phyloP scores from a whole-genome alignment of 1,140 invertebrate species.

The Solenopsis fugax region DNA sequence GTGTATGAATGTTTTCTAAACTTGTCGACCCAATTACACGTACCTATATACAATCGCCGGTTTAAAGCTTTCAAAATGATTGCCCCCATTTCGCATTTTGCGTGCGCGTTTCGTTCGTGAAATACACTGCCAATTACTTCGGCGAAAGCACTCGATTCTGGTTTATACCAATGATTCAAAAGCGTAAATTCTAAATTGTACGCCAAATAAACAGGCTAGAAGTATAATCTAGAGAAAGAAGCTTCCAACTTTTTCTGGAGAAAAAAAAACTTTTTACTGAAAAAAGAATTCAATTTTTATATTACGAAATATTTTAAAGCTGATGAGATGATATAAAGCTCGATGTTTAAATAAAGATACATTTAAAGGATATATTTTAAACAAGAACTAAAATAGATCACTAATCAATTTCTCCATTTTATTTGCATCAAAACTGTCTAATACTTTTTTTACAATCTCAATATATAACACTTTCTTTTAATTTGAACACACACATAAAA shows the following conservation, averaged over 20 bases:
- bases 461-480: background rate
- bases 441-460: background rate
- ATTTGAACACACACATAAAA: background rate
- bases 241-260: no score
- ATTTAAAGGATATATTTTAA: no score
- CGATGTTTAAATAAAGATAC: background rate
- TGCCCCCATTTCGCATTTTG: constrained; percentile 38
- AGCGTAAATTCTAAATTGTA: constrained; percentile 11
- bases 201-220: background rate
- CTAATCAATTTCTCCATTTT: background rate
- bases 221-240: no score
- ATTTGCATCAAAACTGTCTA: background rate
- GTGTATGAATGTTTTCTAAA: constrained; percentile 30
- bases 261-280: background rate
- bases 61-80: constrained; percentile 40
- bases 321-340: background rate
- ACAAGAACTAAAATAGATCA: no score
- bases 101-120: constrained; percentile 24
- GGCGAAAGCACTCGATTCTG: background rate
- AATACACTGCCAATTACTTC: constrained; percentile 35
- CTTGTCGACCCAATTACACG: constrained; percentile 3
- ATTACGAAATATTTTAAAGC: background rate
- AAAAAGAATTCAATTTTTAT: background rate
- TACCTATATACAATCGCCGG: constrained; percentile 6
- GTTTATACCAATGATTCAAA: constrained; percentile 26